Percentiles rank a stretch among this genome's conserved stretches.
Conservation (phyloP, 2,113 vertebrate species). For the Sinocyclocheilus maitianheensis region DNA sequence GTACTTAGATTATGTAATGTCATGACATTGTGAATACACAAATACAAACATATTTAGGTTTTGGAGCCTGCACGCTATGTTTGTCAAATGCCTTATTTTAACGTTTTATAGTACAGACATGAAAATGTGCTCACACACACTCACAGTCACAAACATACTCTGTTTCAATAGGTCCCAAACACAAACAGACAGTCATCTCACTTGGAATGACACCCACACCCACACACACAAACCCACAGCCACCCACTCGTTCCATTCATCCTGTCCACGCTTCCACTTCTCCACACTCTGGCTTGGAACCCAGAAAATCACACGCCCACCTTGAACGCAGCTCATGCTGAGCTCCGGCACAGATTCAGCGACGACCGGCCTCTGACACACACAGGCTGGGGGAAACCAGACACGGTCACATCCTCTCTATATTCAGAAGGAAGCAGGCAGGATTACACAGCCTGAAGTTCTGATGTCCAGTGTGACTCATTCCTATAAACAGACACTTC, state of each 20-base stretch:
- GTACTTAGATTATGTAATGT: too few species aligned
- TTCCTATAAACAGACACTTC: conserved; percentile 21
- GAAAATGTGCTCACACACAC: neutral
- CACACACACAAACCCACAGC: neutral
- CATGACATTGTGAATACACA: neutral
- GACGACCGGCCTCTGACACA: conserved; percentile 16
- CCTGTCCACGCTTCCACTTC: conserved; percentile 1
- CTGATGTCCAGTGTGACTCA: conserved; percentile 55
- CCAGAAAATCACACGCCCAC: conserved; percentile 14
- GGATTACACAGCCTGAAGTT: conserved; percentile 41
- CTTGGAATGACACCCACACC: conserved; percentile 1
- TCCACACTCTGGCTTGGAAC: neutral
- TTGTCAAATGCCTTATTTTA: neutral
- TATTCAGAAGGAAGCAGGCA: conserved; percentile 18
- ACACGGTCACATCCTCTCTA: conserved; percentile 40
- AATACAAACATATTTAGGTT: neutral
- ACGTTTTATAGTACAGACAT: neutral
- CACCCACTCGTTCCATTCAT: conserved; percentile 25
- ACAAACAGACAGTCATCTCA: neutral
- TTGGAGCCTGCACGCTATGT: too few species aligned
- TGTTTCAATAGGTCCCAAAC: neutral
- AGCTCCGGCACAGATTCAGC: neutral
- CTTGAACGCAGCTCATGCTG: neutral
- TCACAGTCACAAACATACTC: neutral
- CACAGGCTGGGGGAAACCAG: conserved; percentile 47